Evolutionary conservation across 2,113 vertebrate genomes (phyloP), one percentile per base, ranked within the genome.

Genomic region (Accipiter cooperii): DNA sequence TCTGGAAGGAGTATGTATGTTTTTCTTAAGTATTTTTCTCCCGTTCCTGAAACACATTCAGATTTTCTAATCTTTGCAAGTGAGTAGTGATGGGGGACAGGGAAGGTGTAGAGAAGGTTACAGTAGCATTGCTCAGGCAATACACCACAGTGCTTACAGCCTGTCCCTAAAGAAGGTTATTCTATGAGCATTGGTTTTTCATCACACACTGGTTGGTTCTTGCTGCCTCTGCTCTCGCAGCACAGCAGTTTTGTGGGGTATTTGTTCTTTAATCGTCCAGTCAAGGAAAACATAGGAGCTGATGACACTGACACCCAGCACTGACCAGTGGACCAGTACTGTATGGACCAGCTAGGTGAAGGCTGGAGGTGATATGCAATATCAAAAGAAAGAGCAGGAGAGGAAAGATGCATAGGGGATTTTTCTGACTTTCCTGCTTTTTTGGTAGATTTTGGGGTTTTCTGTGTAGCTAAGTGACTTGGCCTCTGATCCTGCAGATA

Each of bases 201-300:
- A 18, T 73, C 4, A 6, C 33, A 34, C 12, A 40, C 19, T 65
- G 36, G 6, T 86, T 61, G 44, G 25, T 54, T 90, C 20, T 78
- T 74, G 65, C 58, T 64, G 47, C 34, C 34, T 79, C 25, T 87
- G 21, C 38, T 52, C 7, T 78, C 19, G 36, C 49, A 58, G 52
- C 17, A 12, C 0, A 0, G 80, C 1, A 2, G 36, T 68, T 63
- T 40, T 36, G 13, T 36, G 42, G 21, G 24, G 15, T 78, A 12
- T 57, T 68, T 66, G 36, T 46, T 83, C 51, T 51, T 82, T 61
- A 46, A 29, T 42, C 14, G 11, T 82, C 42, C 21, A 9, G 42
- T 42, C 44, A 54, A 63, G 33, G 55, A 84, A n/a, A 54, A 42
- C 11, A 34, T 3, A n/a, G 66, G 49, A 74, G 44, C 73, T 66